Percentiles rank a stretch among this genome's conserved stretches.
Evolutionary conservation across 2,888 invertebrate species (phyloP).

Genomic region (Hirtodrosophila trivittata): DNA sequence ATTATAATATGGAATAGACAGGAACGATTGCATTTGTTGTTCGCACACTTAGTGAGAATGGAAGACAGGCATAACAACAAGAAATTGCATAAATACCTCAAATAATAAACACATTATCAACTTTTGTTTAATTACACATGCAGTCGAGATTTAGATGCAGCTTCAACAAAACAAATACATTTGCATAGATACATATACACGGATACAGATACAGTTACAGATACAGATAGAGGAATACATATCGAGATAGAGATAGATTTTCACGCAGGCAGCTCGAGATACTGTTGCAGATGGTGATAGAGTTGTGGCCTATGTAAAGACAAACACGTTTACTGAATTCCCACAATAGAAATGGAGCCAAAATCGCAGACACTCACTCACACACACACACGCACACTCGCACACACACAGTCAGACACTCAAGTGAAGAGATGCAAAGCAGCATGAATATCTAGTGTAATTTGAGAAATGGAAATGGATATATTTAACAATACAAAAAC

Average conservation of each 20-base stretch:
- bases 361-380: not conserved
- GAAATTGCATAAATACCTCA: constrained; percentile 64
- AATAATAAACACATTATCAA: constrained; percentile 75
- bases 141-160: constrained; percentile 22
- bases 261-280: not conserved
- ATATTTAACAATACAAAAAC: constrained; percentile 65
- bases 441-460: constrained; percentile 35
- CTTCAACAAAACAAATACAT: constrained; percentile 5
- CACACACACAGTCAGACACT: not conserved
- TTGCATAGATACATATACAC: constrained; percentile 12
- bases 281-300: constrained; percentile 3
- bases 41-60: constrained; percentile 1
- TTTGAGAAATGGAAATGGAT: constrained; percentile 66
- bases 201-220: constrained; percentile 11
- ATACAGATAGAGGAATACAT: constrained; percentile 25
- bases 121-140: constrained; percentile 70
- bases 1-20: constrained; percentile 48
- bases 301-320: not conserved
- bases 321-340: constrained; percentile 13
- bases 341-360: constrained; percentile 1
- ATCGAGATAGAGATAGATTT: constrained; percentile 8
- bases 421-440: not conserved
- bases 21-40: constrained; percentile 26
- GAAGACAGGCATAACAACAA: constrained; percentile 11
- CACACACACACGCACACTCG: constrained; percentile 1